Evolutionary conservation across 2,113 vertebrate species (phyloP), one percentile per base, ranked within the genome.

Genomic region (Dipodomys merriami): DNA sequence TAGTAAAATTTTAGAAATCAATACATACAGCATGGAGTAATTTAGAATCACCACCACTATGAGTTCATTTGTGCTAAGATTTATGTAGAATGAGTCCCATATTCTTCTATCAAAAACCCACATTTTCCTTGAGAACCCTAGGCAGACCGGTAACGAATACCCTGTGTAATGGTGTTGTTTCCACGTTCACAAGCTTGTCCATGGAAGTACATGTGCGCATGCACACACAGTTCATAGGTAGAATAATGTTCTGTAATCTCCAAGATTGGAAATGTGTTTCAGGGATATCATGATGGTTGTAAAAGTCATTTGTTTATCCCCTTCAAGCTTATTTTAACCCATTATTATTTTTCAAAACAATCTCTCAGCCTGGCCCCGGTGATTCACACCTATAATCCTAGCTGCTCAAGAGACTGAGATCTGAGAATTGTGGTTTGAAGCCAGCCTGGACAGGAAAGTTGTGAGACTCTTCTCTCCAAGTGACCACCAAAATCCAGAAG

Each of bases 1-100:
- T 46, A 92, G 44, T 60, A 67, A 95, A 91, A 49, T 78, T 85
- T 90, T 68, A 73, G 23, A 83, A 71, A 0, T 49, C 20, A 60
- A 60, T 33, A 71, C 2, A 8, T 3, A 74, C 8, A 72, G 30
- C 6, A 39, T 5, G 68, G 7, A 57, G 16, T 79, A 20, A 62
- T 67, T 15, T 74, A 85, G 20, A 60, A 19, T 74, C 6, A 81
- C 57, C 4, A 30, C 20, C 46, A 46, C 39, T 64, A 30, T 16
- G 8, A 10, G 39, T 44, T 57, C 20, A 33, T 33, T 46, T 53
- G 35, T 53, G 65, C 5, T 7, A 46, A 65, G 6, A 30, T 67
- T 67, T 20, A 85, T 29, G 3, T 5, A 67, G 5, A 80, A 86
- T 72, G 23, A 33, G 39, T 25, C 30, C 20, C 8, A 83, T 27